Conservation (phyloP, 2,113 vertebrate genomes). For the Callithrix jacchus region DNA sequence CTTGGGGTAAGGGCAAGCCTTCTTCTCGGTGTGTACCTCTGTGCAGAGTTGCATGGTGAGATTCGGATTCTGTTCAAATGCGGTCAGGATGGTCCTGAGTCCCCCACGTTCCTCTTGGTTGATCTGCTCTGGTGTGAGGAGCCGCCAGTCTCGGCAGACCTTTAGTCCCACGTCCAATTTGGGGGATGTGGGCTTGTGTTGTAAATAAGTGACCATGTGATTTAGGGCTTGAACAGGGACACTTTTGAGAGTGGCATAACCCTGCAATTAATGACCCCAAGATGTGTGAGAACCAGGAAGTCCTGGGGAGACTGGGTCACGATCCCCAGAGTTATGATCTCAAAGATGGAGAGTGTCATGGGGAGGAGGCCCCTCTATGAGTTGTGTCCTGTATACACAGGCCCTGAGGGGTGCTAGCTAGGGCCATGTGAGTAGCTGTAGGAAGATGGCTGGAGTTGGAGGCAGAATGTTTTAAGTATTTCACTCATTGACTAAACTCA, state of each 20-base stretch:
- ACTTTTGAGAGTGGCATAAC: neutral
- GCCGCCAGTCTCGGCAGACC: neutral
- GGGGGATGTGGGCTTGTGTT: neutral
- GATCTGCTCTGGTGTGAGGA: neutral
- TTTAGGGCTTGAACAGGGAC: neutral
- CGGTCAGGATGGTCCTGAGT: neutral
- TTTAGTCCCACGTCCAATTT: too few species aligned
- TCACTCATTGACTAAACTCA: neutral
- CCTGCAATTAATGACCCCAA: neutral
- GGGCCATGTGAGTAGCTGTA: neutral
- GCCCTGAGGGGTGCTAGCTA: neutral
- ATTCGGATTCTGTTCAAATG: neutral
- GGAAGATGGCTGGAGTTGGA: neutral
- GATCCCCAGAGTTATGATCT: neutral
- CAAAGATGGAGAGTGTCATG: accelerated
- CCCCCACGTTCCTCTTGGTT: accelerated
- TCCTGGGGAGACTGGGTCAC: neutral
- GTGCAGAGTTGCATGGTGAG: neutral
- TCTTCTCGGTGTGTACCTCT: neutral
- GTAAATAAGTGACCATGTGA: neutral
- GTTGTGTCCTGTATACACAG: neutral
- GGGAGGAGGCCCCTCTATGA: neutral
- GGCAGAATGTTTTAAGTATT: neutral
- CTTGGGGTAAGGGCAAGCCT: accelerated
- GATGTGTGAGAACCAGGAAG: neutral